Conservation (phyloP, 2,797 vertebrate genomes). For the Brachymystax lenok region DNA sequence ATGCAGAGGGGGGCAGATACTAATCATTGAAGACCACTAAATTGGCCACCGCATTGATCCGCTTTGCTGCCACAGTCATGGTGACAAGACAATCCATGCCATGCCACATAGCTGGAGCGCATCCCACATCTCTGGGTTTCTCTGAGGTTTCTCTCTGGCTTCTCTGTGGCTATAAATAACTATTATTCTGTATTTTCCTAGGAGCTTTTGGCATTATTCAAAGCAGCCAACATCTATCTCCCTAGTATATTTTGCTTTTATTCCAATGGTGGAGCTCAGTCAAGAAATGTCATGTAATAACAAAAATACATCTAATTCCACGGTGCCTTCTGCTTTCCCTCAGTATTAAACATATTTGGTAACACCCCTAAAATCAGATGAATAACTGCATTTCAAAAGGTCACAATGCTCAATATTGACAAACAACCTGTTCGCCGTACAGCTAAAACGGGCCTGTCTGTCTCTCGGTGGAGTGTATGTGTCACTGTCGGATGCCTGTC, state of each 20-base stretch:
- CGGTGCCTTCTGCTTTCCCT: background rate
- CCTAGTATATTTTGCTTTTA: no score
- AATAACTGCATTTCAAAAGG: background rate
- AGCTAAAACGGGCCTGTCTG: background rate
- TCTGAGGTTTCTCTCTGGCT: no score
- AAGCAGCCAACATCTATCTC: no score
- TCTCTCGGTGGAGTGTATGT: background rate
- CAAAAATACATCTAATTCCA: background rate
- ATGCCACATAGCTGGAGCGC: background rate
- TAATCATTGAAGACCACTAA: background rate
- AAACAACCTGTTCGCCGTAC: background rate
- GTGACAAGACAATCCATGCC: background rate
- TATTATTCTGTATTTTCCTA: no score
- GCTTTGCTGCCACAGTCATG: background rate
- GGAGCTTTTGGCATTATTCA: no score
- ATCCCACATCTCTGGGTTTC: no score
- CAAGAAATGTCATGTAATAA: background rate
- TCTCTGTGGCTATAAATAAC: no score
- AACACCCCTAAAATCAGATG: background rate
- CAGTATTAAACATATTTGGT: background rate
- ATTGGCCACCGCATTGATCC: background rate
- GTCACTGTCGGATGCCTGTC: conserved; percentile 30
- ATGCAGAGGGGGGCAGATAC: background rate
- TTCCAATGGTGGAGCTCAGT: no score
- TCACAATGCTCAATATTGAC: background rate